Percentiles rank a stretch among this genome's conserved stretches.
Conservation (phyloP, 2,113 vertebrate genomes). For the Alosa alosa region DNA sequence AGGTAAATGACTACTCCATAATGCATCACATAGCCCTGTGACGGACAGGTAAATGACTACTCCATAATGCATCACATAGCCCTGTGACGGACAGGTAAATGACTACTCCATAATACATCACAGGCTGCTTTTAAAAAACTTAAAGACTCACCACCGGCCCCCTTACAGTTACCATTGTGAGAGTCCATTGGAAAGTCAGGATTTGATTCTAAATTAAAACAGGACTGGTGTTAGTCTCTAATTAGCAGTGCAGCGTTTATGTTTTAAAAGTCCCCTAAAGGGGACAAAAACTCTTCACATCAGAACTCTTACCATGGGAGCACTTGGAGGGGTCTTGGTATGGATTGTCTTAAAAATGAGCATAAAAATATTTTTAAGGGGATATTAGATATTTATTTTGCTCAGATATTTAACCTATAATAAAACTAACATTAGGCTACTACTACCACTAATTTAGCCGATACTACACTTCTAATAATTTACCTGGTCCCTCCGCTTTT, state of each 20-base stretch:
- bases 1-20: neutral
- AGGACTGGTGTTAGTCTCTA: conserved; percentile 25
- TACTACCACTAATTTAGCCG: neutral
- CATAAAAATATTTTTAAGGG: conserved; percentile 17
- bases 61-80: neutral
- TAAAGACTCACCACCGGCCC: conserved; percentile 69
- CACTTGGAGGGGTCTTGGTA: conserved; percentile 68
- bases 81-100: too few species aligned
- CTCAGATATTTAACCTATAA: neutral
- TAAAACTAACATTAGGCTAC: neutral
- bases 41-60: neutral
- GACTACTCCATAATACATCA: neutral
- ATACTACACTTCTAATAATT: conserved; percentile 49
- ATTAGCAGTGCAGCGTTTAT: neutral
- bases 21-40: neutral
- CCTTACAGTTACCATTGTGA: conserved; percentile 86
- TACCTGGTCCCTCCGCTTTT: conserved; percentile 86
- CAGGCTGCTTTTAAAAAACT: neutral
- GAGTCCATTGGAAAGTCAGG: conserved; percentile 91
- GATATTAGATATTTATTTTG: neutral
- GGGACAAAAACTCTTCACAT: neutral
- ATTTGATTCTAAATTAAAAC: conserved; percentile 60
- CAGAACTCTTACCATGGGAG: conserved; percentile 64
- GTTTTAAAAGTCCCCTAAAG: neutral
- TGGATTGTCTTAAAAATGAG: conserved; percentile 59